A percentile compares a stretch with the other conserved stretches of the same genome.
Conservation (phyloP, 2,113 vertebrate genomes). For the Burhinus oedicnemus region DNA sequence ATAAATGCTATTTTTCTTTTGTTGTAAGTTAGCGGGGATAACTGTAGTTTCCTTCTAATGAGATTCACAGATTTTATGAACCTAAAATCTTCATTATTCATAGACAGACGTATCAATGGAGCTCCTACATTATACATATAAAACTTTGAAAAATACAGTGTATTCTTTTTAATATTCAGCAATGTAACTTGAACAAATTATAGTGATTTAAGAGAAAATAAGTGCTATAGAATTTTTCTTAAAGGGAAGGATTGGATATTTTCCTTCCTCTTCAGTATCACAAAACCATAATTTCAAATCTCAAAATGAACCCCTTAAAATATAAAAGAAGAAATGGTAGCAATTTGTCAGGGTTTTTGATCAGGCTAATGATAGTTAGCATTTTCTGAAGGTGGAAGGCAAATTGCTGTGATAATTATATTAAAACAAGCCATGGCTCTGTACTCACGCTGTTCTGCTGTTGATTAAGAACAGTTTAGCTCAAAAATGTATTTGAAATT, state of each 20-base stretch:
- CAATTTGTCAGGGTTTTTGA: conserved; percentile 67
- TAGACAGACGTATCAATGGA: conserved; percentile 2
- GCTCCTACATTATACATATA: conserved; percentile 12
- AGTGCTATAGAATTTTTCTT: conserved; percentile 4
- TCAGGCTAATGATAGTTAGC: conserved; percentile 61
- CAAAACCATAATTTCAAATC: conserved; percentile 59
- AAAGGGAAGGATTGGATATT: conserved; percentile 49
- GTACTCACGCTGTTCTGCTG: neutral
- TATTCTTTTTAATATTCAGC: conserved; percentile 50
- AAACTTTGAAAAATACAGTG: conserved; percentile 33
- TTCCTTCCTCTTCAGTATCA: conserved; percentile 46
- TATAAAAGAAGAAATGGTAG: conserved; percentile 44
- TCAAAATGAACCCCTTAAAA: conserved; percentile 53
- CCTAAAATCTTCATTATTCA: conserved; percentile 48
- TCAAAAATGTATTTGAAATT: neutral
- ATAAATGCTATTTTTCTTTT: conserved; percentile 41
- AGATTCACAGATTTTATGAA: conserved; percentile 32
- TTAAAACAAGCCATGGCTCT: conserved; percentile 53
- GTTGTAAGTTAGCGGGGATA: neutral
- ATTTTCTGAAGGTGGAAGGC: conserved; percentile 60
- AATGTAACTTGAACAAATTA: conserved; percentile 64
- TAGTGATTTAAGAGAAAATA: conserved; percentile 58
- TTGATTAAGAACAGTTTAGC: neutral
- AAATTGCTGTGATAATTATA: conserved; percentile 65
- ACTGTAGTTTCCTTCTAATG: conserved; percentile 35